Conservation (phyloP, 2,797 vertebrate species). For the Xiphophorus birchmanni region DNA sequence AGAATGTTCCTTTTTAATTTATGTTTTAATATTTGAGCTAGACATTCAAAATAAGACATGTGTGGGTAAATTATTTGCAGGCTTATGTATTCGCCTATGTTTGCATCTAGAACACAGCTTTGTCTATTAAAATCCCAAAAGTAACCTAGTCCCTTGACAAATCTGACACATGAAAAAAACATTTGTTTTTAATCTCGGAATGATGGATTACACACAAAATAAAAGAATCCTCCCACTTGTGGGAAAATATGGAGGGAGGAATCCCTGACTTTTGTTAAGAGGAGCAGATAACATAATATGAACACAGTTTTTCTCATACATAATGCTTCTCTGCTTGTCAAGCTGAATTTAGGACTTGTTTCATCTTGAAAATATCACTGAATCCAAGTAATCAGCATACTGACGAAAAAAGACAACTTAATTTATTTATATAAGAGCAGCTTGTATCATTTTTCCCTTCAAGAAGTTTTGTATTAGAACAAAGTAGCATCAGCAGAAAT, state of each 20-base stretch:
- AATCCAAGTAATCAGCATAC: constrained; percentile 72
- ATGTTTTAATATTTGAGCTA: constrained; percentile 23
- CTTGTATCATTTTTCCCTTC: constrained; percentile 60
- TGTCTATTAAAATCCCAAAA: constrained; percentile 20
- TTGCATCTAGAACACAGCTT: constrained; percentile 6
- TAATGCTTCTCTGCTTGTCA: constrained; percentile 73
- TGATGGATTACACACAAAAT: constrained; percentile 16
- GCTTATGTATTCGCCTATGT: background rate
- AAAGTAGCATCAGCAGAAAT: constrained; percentile 68
- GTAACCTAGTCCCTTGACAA: background rate
- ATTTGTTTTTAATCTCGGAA: constrained; percentile 13
- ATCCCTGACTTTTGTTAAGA: constrained; percentile 45
- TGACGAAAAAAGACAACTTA: constrained; percentile 71
- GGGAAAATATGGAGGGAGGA: constrained; percentile 11
- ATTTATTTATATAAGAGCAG: constrained; percentile 71
- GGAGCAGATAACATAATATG: constrained; percentile 52
- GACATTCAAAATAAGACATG: constrained; percentile 17
- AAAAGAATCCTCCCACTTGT: constrained; percentile 4
- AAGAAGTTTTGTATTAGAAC: constrained; percentile 62
- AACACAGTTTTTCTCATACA: constrained; percentile 62
- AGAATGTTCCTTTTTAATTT: constrained; percentile 2
- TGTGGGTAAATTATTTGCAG: constrained; percentile 11
- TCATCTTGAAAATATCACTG: constrained; percentile 76
- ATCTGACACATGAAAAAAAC: constrained; percentile 16
- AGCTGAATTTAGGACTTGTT: constrained; percentile 73